Evolutionary conservation across 2,113 vertebrate genomes (phyloP), one percentile per base, ranked within the genome.

Genomic region (Clarias magur): DNA sequence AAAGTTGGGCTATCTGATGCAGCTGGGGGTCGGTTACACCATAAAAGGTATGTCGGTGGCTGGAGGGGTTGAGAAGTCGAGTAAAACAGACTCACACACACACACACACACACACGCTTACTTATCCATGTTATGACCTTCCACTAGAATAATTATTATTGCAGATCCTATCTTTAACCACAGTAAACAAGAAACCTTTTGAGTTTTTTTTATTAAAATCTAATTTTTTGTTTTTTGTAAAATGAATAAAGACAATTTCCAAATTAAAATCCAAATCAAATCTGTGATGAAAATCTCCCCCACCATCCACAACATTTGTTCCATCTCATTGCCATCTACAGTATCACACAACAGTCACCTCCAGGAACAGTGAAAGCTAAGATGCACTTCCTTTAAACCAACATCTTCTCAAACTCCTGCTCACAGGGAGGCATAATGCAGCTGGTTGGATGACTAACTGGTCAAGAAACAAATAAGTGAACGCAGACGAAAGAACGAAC

Each of bases 21-120:
- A 89, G 85, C 76, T 87, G 88, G 86, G 88, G 86, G 86, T 87
- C 68, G 34, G 53, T 53, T 60, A 75, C 53, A 82, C 68, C 42
- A 62, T 72, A 79, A 82, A 84, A 89, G 82, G 59, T 59, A 53
- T 81, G 78, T 7, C 68, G 72, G 19, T 73, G 15, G n/a, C 76
- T 57, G 34, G 38, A 68, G 53, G 54, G 81, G 38, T 79, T 15
- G 21, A 30, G 30, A 87, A 30, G 27, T 76, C 42, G 10, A 8
- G n/a, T 80, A 70, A 84, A 23, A 72, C 12, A 79, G 5, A 76
- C 56, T 73, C 68, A 83, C 81, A 65, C 81, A 82, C 81, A 83
- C 60, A 83, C 62, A 63, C 65, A 30, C 65, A 68, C 65, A 68
- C 3, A 68, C 27, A 68, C 11, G 0, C 27, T 16, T 13, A 68